These are phyloP conservation scores for Falco berigora DNA, from an alignment of 2,797 vertebrate species.

Conservation along the genomic window DNA sequence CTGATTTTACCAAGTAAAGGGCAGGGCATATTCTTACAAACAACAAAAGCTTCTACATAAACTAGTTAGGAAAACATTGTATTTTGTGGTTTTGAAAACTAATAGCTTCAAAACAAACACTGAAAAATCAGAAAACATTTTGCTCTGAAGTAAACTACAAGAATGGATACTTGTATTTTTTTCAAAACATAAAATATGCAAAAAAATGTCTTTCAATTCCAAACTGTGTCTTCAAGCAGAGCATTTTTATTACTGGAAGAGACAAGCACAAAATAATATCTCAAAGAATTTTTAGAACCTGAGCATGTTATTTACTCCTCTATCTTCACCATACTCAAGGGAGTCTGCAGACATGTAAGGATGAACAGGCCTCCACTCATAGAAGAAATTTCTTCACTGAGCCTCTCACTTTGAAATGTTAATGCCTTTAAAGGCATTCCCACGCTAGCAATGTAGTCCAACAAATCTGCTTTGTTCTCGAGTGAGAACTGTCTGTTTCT, in stretches of 20 bases:
- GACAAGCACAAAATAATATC: slow-evolving; percentile 7
- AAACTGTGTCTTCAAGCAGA: background rate
- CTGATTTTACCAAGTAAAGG: background rate
- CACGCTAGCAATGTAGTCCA: background rate
- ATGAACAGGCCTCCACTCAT: background rate
- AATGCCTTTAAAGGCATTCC: background rate
- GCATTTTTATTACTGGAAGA: slow-evolving; percentile 17
- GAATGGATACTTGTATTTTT: background rate
- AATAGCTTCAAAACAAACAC: background rate
- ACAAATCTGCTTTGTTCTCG: background rate
- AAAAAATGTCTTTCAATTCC: background rate
- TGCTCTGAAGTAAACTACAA: background rate
- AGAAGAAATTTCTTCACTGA: background rate
- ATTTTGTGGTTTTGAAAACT: background rate
- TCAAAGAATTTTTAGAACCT: slow-evolving; percentile 17
- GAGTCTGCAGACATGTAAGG: background rate
- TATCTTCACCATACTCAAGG: background rate
- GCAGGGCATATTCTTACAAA: background rate
- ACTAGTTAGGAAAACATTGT: background rate
- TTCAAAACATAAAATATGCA: background rate
- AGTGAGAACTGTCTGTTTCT: background rate
- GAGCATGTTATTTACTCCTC: background rate
- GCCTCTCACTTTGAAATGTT: background rate
- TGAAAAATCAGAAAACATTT: background rate
- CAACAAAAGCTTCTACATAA: background rate